These are phyloP conservation scores for Solen grandis DNA, from an alignment of 1,140 invertebrate genomes.

Conservation along the genomic window DNA sequence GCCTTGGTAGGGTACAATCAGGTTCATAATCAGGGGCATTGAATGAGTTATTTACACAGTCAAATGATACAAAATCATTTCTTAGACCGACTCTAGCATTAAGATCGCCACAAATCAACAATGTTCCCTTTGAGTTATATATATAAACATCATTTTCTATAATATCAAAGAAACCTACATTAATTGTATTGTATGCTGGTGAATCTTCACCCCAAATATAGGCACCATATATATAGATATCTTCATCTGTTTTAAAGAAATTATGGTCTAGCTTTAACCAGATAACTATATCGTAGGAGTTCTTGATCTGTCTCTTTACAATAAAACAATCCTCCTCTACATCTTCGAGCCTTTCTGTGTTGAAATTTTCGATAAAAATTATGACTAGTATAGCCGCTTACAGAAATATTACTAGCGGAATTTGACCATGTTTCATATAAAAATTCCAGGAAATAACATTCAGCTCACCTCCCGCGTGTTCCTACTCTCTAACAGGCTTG, in stretches of 20 bases:
- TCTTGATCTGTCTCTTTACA: slow-evolving; percentile 1
- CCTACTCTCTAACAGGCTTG: too few species aligned
- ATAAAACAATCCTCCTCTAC: slow-evolving; percentile 13
- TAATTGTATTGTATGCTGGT: slow-evolving; percentile 21
- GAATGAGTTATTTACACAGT: slow-evolving; percentile 4
- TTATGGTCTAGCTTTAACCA: slow-evolving; percentile 9
- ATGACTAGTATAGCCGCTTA: slow-evolving; percentile 6
- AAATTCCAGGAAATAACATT: too few species aligned
- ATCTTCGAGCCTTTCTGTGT: not conserved
- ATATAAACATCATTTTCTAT: not conserved
- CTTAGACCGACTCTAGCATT: slow-evolving; percentile 2
- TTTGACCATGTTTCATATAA: slow-evolving; percentile 8
- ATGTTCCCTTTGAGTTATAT: not conserved
- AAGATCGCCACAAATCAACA: not conserved
- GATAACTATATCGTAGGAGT: slow-evolving; percentile 8
- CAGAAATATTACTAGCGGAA: not conserved
- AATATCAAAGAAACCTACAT: slow-evolving; percentile 7
- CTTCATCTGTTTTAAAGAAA: slow-evolving; percentile 2
- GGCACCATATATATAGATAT: slow-evolving; percentile 1
- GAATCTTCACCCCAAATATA: slow-evolving; percentile 14
- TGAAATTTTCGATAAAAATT: slow-evolving; percentile 31
- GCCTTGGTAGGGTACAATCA: not conserved
- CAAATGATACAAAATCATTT: not conserved
- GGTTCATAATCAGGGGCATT: not conserved
- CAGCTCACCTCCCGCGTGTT: too few species aligned